Percentiles rank a stretch among this genome's conserved stretches.
phyloP scores from a whole-genome alignment of 1,140 invertebrate genomes.

The Lucilia cuprina region DNA sequence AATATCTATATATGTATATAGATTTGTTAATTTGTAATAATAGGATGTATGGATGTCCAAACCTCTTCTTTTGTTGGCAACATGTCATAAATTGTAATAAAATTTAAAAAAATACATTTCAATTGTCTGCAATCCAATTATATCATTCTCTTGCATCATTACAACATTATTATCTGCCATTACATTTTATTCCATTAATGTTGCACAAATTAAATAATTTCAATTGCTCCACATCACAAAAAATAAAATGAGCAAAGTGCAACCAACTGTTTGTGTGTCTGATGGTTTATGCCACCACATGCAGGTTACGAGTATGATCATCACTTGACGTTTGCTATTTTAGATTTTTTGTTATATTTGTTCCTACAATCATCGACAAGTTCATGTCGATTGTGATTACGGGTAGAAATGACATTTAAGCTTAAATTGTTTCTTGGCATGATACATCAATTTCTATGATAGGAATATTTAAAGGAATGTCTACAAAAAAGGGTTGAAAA shows the following conservation, averaged over 20 bases:
- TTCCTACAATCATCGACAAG: slow-evolving; percentile 36
- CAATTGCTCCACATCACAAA: slow-evolving; percentile 1
- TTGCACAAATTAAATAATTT: slow-evolving; percentile 30
- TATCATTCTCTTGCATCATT: neutral
- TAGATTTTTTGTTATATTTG: neutral
- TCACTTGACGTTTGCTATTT: neutral
- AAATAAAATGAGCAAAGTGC: neutral
- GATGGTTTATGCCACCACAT: neutral
- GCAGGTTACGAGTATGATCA: neutral
- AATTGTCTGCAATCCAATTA: slow-evolving; percentile 2
- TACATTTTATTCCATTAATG: slow-evolving; percentile 14
- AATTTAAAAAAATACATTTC: neutral
- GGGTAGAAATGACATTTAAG: slow-evolving; percentile 40
- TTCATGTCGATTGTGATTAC: slow-evolving; percentile 58
- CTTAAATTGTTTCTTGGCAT: slow-evolving; percentile 62
- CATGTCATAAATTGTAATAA: neutral
- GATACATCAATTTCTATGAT: slow-evolving; percentile 56
- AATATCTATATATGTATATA: too few relatives aligned
- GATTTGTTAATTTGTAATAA: too few relatives aligned
- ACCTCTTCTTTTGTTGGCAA: too few relatives aligned
- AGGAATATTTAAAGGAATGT: neutral
- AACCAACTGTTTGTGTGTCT: neutral
- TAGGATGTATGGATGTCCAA: too few relatives aligned
- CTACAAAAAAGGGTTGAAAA: neutral
- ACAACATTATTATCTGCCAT: slow-evolving; percentile 7